Conservation (phyloP, 2,888 invertebrate genomes). For the Sinopyrophorus schimmeli region DNA sequence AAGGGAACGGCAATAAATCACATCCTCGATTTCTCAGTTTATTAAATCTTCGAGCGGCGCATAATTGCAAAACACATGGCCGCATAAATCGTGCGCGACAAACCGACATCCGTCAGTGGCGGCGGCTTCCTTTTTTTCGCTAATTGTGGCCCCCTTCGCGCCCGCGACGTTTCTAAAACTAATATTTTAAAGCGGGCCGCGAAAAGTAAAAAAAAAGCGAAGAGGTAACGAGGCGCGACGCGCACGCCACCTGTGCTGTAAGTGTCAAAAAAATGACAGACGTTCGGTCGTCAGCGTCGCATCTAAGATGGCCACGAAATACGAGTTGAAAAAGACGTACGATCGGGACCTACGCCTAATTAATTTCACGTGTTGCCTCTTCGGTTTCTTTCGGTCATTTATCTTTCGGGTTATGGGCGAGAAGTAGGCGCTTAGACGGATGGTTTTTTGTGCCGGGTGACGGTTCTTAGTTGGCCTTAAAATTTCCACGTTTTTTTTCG, state of each 20-base stretch:
- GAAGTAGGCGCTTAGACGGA: too few relatives aligned
- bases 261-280: slow-evolving; percentile 32
- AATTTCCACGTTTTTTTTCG: too few relatives aligned
- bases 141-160: neutral
- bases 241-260: slow-evolving; percentile 41
- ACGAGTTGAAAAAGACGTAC: slow-evolving; percentile 44
- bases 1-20: slow-evolving; percentile 47
- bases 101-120: slow-evolving; percentile 51
- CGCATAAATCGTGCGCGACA: slow-evolving; percentile 50
- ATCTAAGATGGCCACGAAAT: too few relatives aligned
- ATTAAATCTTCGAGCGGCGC: slow-evolving; percentile 53
- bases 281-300: slow-evolving; percentile 23
- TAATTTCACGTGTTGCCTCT: slow-evolving; percentile 42
- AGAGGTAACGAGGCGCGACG: slow-evolving; percentile 20
- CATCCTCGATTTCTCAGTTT: slow-evolving; percentile 53
- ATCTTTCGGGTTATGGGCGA: slow-evolving; percentile 22
- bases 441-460: too few relatives aligned
- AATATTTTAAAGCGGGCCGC: neutral
- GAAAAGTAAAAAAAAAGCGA: too few relatives aligned
- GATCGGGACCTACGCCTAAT: slow-evolving; percentile 45
- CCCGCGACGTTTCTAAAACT: neutral
- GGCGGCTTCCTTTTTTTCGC: slow-evolving; percentile 30
- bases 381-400: slow-evolving; percentile 21
- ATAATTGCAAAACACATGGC: slow-evolving; percentile 53
- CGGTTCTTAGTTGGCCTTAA: neutral